Conservation (phyloP, 2,113 vertebrate species). For the Tetraodon nigroviridis region DNA sequence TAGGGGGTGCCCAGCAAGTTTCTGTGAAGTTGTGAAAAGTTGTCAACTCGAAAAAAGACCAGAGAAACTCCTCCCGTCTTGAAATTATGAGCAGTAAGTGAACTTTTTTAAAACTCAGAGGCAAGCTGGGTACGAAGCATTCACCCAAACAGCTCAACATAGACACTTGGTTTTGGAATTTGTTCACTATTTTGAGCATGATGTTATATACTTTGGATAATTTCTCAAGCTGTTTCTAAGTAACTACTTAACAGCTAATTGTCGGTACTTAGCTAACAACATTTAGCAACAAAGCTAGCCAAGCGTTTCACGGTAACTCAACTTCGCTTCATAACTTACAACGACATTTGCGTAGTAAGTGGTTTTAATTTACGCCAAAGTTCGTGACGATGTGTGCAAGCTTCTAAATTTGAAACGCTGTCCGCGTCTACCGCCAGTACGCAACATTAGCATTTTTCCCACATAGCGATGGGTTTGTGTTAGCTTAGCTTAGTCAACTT, state of each 20-base stretch:
- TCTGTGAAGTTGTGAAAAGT: slow-evolving; percentile 77
- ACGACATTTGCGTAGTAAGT: not conserved
- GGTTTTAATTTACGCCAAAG: not conserved
- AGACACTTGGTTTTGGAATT: not conserved
- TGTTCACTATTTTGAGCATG: not conserved
- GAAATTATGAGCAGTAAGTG: slow-evolving; percentile 80
- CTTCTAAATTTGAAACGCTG: not conserved
- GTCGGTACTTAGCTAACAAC: slow-evolving; percentile 44
- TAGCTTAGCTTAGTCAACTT: slow-evolving; percentile 48
- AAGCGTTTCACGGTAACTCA: not conserved
- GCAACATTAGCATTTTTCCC: slow-evolving; percentile 11
- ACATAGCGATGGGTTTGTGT: slow-evolving; percentile 28
- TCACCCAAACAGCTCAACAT: not conserved
- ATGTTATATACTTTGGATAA: slow-evolving; percentile 7
- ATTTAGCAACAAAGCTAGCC: slow-evolving; percentile 27
- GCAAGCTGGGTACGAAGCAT: slow-evolving; percentile 12
- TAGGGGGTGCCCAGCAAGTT: slow-evolving; percentile 65
- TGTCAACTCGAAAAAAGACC: slow-evolving; percentile 71
- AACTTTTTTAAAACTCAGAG: slow-evolving; percentile 60
- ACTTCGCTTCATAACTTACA: slow-evolving; percentile 3
- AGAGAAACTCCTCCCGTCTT: slow-evolving; percentile 78
- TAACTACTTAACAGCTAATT: slow-evolving; percentile 46
- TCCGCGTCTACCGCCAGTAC: not conserved
- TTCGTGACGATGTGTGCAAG: not conserved
- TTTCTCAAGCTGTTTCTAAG: slow-evolving; percentile 43